phyloP scores from a whole-genome alignment of 1,140 invertebrate species.

The Coelopa frigida region DNA sequence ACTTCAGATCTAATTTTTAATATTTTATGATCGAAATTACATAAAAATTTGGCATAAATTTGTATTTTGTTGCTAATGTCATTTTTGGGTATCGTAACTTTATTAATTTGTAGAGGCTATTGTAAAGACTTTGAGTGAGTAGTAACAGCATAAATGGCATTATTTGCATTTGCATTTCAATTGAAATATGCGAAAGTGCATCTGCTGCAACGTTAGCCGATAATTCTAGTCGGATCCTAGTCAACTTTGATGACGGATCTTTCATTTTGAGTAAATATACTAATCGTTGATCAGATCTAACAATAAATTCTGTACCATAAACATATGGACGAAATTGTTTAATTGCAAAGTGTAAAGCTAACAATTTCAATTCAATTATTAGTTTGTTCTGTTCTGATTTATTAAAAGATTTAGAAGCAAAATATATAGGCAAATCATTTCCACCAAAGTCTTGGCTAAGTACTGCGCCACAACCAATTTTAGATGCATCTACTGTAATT shows the following conservation, averaged over 20 bases:
- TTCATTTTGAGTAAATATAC: neutral
- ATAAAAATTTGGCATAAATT: neutral
- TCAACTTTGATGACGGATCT: neutral
- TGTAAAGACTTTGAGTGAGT: neutral
- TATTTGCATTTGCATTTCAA: neutral
- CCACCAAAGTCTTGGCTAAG: neutral
- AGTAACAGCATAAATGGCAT: neutral
- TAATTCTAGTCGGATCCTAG: conserved; percentile 11
- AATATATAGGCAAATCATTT: neutral
- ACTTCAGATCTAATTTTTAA: neutral
- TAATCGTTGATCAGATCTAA: conserved; percentile 45
- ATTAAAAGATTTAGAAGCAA: neutral
- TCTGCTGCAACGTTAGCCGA: conserved; percentile 30
- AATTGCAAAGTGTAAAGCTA: conserved; percentile 36
- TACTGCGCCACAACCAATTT: neutral
- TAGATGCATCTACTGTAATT: too few relatives aligned
- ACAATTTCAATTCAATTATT: neutral
- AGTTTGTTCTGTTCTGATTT: neutral
- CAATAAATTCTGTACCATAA: conserved; percentile 40
- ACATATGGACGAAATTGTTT: conserved; percentile 46
- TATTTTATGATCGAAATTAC: neutral
- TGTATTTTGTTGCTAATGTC: neutral
- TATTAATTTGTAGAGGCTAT: neutral
- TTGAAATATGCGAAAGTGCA: neutral
- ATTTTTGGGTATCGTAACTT: neutral